Conservation (phyloP, 1,140 invertebrate genomes). For the Drosophila equinoxialis region DNA sequence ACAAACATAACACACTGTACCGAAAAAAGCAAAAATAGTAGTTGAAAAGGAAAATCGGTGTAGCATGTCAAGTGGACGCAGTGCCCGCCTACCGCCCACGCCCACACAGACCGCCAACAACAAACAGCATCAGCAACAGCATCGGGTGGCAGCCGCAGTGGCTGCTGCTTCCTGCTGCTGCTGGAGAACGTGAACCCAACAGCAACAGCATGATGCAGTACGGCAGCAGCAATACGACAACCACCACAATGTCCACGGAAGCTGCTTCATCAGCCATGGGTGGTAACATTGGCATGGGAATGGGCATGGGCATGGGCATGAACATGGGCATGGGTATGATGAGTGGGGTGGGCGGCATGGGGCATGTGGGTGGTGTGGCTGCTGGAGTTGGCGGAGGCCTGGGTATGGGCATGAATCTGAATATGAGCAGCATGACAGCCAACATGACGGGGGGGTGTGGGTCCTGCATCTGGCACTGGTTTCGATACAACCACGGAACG, state of each 20-base stretch:
- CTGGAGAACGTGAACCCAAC: conserved; percentile 69
- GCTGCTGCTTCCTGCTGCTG: conserved; percentile 30
- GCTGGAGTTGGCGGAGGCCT: neutral
- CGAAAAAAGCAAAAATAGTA: conserved; percentile 1
- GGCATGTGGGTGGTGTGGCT: neutral
- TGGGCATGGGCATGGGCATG: conserved; percentile 42
- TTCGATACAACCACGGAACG: conserved; percentile 65
- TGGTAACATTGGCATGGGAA: conserved; percentile 33
- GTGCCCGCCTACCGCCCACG: conserved; percentile 80
- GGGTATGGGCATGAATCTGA: conserved; percentile 20
- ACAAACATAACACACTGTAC: conserved; percentile 3
- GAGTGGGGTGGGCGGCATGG: conserved; percentile 30
- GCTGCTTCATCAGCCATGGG: conserved; percentile 40
- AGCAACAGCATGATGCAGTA: conserved; percentile 79
- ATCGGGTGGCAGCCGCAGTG: conserved; percentile 44
- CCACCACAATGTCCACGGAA: conserved; percentile 30
- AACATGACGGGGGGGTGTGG: conserved; percentile 28
- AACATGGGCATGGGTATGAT: conserved; percentile 28
- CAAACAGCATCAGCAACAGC: conserved; percentile 53
- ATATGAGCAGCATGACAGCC: conserved; percentile 13
- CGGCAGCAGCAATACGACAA: conserved; percentile 40
- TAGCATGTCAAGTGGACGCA: conserved; percentile 83
- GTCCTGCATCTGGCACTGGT: conserved; percentile 35
- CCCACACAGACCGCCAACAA: conserved; percentile 78
- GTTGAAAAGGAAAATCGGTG: conserved; percentile 39